phyloP scores from a whole-genome alignment of 2,113 vertebrate species.

The Piaya cayana region DNA sequence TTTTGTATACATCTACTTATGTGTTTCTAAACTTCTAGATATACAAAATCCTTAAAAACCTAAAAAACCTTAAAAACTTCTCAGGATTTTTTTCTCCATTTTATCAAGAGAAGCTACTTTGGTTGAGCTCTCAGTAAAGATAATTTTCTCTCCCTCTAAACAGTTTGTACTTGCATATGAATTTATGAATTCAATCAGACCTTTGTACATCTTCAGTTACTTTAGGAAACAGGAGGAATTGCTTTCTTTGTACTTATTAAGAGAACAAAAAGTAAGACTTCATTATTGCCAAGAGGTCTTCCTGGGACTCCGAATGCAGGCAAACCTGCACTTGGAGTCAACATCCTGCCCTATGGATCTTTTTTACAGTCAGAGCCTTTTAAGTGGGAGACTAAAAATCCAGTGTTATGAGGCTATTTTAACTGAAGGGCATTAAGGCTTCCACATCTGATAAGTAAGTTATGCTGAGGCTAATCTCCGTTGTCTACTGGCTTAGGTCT shows the following conservation, averaged over 20 bases:
- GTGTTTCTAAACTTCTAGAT: neutral
- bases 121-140: neutral
- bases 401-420: neutral
- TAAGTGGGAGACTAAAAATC: neutral
- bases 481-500: neutral
- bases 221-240: neutral
- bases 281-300: neutral
- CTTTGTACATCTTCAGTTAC: neutral
- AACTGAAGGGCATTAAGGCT: constrained; percentile 11
- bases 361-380: neutral
- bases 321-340: neutral
- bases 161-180: neutral
- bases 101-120: neutral
- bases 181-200: neutral
- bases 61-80: neutral
- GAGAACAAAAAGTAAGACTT: neutral
- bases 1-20: neutral
- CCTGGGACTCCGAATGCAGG: neutral
- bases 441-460: constrained; percentile 36
- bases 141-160: neutral
- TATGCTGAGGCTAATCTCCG: constrained; percentile 24
- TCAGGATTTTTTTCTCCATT: neutral
- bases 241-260: neutral
- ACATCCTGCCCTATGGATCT: neutral
- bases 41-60: neutral